phyloP scores from a whole-genome alignment of 2,113 vertebrate genomes.

The Toxotes jaculatrix region DNA sequence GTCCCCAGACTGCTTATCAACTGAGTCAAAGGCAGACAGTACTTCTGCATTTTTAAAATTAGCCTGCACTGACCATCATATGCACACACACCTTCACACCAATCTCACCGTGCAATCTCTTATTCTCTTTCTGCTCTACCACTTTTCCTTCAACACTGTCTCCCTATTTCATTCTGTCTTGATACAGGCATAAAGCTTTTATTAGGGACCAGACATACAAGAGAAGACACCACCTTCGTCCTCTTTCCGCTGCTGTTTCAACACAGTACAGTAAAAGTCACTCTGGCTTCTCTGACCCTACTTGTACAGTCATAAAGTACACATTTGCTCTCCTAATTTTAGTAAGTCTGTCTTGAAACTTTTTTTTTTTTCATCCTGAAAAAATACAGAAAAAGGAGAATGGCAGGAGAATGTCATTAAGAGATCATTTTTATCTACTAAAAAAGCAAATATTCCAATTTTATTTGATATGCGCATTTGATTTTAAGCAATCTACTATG shows the following conservation, averaged over 20 bases:
- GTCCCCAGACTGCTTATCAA: slow-evolving; percentile 47
- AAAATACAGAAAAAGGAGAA: neutral
- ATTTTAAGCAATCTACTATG: neutral
- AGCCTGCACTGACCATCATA: slow-evolving; percentile 43
- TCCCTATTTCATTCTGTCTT: slow-evolving; percentile 48
- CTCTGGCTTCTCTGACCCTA: neutral
- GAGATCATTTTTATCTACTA: neutral
- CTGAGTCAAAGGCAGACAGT: slow-evolving; percentile 27
- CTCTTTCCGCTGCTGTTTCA: slow-evolving; percentile 1
- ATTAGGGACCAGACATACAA: slow-evolving; percentile 50
- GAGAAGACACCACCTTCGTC: slow-evolving; percentile 19
- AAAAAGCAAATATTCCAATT: neutral
- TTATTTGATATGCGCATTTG: no score
- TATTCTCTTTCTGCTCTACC: slow-evolving; percentile 67
- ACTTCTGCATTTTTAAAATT: slow-evolving; percentile 57
- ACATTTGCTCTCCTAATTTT: neutral
- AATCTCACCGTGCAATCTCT: slow-evolving; percentile 53
- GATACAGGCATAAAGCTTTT: slow-evolving; percentile 76
- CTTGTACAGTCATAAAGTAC: neutral
- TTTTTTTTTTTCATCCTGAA: neutral
- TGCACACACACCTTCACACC: slow-evolving; percentile 16
- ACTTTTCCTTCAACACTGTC: slow-evolving; percentile 24
- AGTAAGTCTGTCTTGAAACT: neutral
- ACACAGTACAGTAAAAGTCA: slow-evolving; percentile 16
- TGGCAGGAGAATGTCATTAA: neutral